Evolutionary conservation across 2,113 vertebrate species (phyloP).

Genomic region (Rhinichthys klamathensis): DNA sequence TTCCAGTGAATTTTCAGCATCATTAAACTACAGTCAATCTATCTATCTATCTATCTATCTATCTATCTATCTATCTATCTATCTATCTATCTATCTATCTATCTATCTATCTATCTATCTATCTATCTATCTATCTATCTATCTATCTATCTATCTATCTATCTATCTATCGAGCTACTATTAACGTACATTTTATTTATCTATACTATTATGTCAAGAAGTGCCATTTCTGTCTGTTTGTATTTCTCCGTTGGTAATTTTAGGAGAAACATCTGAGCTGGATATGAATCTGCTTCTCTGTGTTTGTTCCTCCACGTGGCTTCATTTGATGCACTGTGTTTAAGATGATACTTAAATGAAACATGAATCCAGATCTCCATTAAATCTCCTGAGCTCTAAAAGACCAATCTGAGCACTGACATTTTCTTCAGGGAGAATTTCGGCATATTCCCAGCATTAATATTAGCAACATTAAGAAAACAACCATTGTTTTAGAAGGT

Average conservation of each 20-base stretch:
- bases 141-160: too few relatives aligned
- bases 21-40: too few relatives aligned
- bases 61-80: too few relatives aligned
- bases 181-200: neutral
- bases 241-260: neutral
- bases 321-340: neutral
- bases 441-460: neutral
- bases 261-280: neutral
- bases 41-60: too few relatives aligned
- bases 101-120: too few relatives aligned
- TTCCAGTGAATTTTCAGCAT: too few relatives aligned
- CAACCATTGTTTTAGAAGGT: constrained; percentile 51
- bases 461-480: constrained; percentile 34
- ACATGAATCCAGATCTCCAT: neutral
- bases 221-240: too few relatives aligned
- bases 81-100: too few relatives aligned
- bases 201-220: neutral
- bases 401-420: neutral
- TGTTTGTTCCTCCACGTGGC: neutral
- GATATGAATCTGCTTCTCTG: neutral
- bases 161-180: too few relatives aligned
- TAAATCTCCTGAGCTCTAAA: neutral
- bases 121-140: too few relatives aligned
- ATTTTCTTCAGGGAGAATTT: neutral
- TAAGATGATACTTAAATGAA: neutral